Conservation (phyloP, 2,888 invertebrate species). For the Polymixis flavicincta region DNA sequence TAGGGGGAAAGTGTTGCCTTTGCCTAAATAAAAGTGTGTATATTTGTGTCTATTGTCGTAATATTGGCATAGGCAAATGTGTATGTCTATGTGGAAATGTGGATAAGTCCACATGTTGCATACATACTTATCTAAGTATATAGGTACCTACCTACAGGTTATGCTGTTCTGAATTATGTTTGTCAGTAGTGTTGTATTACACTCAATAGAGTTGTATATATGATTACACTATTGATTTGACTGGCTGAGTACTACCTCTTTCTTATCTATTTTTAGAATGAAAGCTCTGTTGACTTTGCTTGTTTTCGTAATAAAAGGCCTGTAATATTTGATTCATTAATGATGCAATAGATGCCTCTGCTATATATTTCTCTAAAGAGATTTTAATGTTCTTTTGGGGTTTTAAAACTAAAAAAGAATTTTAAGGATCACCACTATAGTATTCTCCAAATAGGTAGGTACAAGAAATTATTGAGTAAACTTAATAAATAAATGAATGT, state of each 20-base stretch:
- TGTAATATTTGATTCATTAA: not conserved
- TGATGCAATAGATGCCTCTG: not conserved
- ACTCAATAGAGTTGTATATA: too few relatives aligned
- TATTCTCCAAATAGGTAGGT: too few relatives aligned
- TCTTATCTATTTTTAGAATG: not conserved
- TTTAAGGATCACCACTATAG: not conserved
- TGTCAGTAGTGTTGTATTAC: not conserved
- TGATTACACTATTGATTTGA: conserved; percentile 6
- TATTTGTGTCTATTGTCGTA: too few relatives aligned
- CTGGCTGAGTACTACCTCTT: not conserved
- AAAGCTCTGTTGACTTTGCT: not conserved
- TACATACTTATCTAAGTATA: not conserved
- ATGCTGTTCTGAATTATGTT: not conserved
- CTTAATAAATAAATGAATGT: too few relatives aligned
- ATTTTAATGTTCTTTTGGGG: not conserved
- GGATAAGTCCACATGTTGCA: not conserved
- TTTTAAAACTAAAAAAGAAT: not conserved
- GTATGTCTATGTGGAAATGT: not conserved
- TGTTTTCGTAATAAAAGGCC: not conserved
- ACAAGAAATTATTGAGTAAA: too few relatives aligned
- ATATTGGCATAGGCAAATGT: not conserved
- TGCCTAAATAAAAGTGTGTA: not conserved
- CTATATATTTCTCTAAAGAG: not conserved
- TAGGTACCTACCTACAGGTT: not conserved
- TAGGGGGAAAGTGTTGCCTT: not conserved